A percentile compares a stretch with the other conserved stretches of the same genome.
Conservation (phyloP, 2,888 invertebrate genomes). For the Alloscopus bannaensis region DNA sequence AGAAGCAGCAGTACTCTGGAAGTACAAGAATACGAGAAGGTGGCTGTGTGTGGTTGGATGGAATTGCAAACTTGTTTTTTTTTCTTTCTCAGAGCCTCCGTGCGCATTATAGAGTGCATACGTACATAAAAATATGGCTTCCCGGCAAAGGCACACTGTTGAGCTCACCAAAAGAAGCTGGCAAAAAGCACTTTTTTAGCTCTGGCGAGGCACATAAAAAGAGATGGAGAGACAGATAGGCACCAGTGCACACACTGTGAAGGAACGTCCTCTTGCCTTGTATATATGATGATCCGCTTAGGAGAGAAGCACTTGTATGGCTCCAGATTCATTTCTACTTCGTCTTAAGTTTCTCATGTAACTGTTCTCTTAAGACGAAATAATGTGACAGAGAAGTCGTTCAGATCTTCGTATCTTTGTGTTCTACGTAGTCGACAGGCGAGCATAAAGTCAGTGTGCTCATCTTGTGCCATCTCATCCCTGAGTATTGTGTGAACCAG, state of each 20-base stretch:
- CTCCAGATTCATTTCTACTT: neutral
- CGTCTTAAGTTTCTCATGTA: constrained; percentile 9
- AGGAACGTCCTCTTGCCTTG: constrained; percentile 15
- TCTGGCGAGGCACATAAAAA: constrained; percentile 19
- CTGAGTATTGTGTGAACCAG: too few relatives aligned
- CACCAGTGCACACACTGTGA: constrained; percentile 31
- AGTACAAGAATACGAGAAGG: too few relatives aligned
- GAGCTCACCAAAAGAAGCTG: constrained; percentile 5
- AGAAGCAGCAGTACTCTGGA: too few relatives aligned
- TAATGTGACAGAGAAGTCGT: constrained; percentile 27
- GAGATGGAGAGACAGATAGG: constrained; percentile 36
- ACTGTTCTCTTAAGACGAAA: constrained; percentile 35
- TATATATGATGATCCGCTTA: constrained; percentile 9
- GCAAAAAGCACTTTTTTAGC: neutral
- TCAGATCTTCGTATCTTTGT: neutral
- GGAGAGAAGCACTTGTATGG: constrained; percentile 7
- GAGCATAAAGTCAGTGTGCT: too few relatives aligned
- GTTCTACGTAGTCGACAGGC: neutral
- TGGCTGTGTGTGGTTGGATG: too few relatives aligned
- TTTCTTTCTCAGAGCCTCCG: too few relatives aligned
- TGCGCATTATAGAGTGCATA: too few relatives aligned
- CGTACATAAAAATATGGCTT: too few relatives aligned
- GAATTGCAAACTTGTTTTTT: too few relatives aligned
- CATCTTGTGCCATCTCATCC: too few relatives aligned
- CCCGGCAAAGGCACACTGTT: constrained; percentile 13